These are phyloP conservation scores for Drosophila pruinosa DNA, from an alignment of 1,140 invertebrate genomes.

Conservation along the genomic window DNA sequence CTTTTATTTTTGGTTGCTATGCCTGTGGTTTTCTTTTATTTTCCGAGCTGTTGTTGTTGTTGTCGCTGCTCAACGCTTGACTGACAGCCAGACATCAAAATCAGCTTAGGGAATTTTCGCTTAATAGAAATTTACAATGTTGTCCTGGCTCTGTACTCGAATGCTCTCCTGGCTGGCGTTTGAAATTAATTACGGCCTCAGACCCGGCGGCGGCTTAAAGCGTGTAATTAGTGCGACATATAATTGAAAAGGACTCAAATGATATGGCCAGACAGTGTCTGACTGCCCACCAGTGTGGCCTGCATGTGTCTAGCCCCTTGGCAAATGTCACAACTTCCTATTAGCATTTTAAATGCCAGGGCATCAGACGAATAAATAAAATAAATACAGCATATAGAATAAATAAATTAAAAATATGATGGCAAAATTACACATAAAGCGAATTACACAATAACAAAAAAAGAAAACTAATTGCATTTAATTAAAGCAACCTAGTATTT, in stretches of 20 bases:
- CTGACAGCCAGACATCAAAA: constrained; percentile 64
- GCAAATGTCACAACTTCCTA: constrained; percentile 30
- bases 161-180: constrained; percentile 35
- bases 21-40: constrained; percentile 44
- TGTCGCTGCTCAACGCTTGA: constrained; percentile 40
- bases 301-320: constrained; percentile 16
- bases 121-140: constrained; percentile 68
- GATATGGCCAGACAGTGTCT: constrained; percentile 32
- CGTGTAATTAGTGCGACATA: constrained; percentile 69
- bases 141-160: constrained; percentile 24
- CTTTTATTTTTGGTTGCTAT: constrained; percentile 38
- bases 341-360: constrained; percentile 26
- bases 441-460: constrained; percentile 18
- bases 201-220: constrained; percentile 56
- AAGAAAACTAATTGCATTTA: constrained; percentile 22
- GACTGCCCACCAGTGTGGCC: constrained; percentile 4
- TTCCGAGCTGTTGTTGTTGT: constrained; percentile 4
- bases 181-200: constrained; percentile 64
- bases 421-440: background rate
- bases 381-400: background rate
- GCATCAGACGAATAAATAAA: background rate
- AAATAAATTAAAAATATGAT: constrained; percentile 6
- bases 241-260: constrained; percentile 68
- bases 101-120: constrained; percentile 66
- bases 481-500: constrained; percentile 5